Evolutionary conservation across 2,888 invertebrate genomes (phyloP).

Genomic region (Platycheirus rosarum): DNA sequence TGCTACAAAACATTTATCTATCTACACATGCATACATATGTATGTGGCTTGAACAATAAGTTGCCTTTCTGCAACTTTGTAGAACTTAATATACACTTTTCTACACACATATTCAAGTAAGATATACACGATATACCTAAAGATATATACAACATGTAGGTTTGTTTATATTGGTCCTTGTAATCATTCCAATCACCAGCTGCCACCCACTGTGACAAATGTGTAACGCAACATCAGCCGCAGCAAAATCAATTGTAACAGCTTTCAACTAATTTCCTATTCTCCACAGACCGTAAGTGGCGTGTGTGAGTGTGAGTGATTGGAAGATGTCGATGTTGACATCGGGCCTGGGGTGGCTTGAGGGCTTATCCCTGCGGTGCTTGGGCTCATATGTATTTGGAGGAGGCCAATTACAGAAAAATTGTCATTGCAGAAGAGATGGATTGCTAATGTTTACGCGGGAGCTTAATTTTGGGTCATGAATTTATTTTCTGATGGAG

Average conservation of each 20-base stretch:
- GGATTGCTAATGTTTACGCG: conserved; percentile 1
- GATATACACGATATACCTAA: background rate
- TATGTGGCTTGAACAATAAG: too few species aligned
- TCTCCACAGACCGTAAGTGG: conserved; percentile 24
- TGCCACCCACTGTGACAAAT: conserved; percentile 46
- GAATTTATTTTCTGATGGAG: background rate
- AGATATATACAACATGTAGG: background rate
- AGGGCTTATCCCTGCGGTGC: conserved; percentile 8
- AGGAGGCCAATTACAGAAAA: conserved; percentile 29
- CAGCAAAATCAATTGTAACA: conserved; percentile 61
- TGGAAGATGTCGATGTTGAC: conserved; percentile 58
- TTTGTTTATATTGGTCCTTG: background rate
- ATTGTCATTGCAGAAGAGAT: background rate
- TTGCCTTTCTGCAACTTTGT: conserved; percentile 29
- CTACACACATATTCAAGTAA: background rate
- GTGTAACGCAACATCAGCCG: conserved; percentile 50
- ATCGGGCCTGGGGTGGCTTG: conserved; percentile 6
- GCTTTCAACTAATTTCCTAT: conserved; percentile 63
- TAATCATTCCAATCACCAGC: conserved; percentile 1
- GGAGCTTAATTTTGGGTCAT: background rate
- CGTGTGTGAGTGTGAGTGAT: conserved; percentile 56
- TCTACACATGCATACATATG: background rate
- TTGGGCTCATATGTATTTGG: conserved; percentile 33
- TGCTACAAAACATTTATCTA: too few species aligned
- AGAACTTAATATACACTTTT: background rate